Conservation (phyloP, 2,113 vertebrate genomes). For the Sus scrofa region T2T-Sscrofa CM000817.6:113114501-113115000, state of each 20-base stretch:
- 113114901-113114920: not conserved
- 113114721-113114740: not conserved
- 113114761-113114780: not conserved
- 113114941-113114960: not conserved
- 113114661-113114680: not conserved
- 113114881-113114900: not conserved
- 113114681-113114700: slow-evolving; percentile 2
- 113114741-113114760: not conserved
- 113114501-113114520: not conserved
- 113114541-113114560: not conserved
- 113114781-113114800: slow-evolving; percentile 19
- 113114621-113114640: not conserved
- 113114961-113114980: not conserved
- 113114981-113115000: slow-evolving; percentile 46
- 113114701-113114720: not conserved
- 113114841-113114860: not conserved
- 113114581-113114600: not conserved
- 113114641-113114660: not conserved
- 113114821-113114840: not conserved
- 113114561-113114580: slow-evolving; percentile 25
- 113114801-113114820: not conserved
- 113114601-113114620: not conserved
- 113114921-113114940: not conserved
- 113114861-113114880: not conserved
- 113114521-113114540: not conserved